Conservation (phyloP, 2,888 invertebrate species). For the Rhamnusium bicolor region DNA sequence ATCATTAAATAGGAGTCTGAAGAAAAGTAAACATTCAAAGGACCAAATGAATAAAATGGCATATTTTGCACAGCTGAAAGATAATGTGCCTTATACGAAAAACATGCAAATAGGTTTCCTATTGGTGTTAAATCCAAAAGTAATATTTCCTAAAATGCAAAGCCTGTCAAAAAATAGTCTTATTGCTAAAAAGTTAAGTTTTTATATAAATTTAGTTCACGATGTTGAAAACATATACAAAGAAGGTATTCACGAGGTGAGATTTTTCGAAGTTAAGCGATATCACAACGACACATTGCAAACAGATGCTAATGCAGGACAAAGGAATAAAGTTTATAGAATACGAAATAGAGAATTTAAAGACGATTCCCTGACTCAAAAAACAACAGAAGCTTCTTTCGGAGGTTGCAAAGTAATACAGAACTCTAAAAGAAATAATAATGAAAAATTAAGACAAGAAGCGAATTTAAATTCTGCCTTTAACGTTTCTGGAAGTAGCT, state of each 20-base stretch:
- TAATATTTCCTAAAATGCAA: background rate
- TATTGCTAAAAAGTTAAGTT: background rate
- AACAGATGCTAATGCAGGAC: background rate
- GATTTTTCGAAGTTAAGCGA: constrained; percentile 11
- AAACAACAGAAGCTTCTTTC: background rate
- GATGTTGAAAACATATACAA: background rate
- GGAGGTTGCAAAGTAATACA: background rate
- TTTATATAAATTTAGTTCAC: constrained; percentile 24
- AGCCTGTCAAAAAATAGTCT: background rate
- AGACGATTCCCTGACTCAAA: background rate
- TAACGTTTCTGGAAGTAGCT: background rate
- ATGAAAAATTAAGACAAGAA: background rate
- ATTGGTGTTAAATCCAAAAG: background rate
- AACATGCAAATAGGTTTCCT: constrained; percentile 1
- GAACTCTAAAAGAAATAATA: background rate
- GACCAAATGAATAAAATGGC: background rate
- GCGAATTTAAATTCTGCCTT: background rate
- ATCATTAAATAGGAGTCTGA: constrained; percentile 57
- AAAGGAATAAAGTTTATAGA: background rate
- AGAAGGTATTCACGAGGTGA: background rate
- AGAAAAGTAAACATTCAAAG: constrained; percentile 52
- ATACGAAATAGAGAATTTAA: background rate
- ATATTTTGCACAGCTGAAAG: background rate
- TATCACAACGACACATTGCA: background rate
- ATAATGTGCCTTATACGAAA: background rate